Evolutionary conservation across 2,797 vertebrate species (phyloP).

Genomic region (Prionace glauca): DNA sequence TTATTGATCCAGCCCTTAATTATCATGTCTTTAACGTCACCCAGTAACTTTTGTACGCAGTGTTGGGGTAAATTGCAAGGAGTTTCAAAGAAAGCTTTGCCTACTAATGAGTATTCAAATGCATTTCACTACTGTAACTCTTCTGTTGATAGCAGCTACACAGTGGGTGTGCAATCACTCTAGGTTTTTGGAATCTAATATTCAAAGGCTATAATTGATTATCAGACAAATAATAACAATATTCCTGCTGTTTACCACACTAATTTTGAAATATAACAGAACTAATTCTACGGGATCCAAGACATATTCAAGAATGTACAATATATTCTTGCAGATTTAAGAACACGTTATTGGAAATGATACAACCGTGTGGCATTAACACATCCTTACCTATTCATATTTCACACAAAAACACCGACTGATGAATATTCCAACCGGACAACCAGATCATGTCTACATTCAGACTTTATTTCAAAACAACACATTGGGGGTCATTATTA

Average conservation of each 20-base stretch:
- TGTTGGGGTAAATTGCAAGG: slow-evolving; percentile 29
- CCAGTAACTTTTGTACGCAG: slow-evolving; percentile 35
- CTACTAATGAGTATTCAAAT: slow-evolving; percentile 37
- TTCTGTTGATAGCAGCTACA: slow-evolving; percentile 35
- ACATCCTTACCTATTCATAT: background rate
- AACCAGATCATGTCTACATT: background rate
- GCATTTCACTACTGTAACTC: slow-evolving; percentile 31
- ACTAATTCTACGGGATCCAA: slow-evolving; percentile 26
- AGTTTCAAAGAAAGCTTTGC: slow-evolving; percentile 33
- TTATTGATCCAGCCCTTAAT: slow-evolving; percentile 30
- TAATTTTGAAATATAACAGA: slow-evolving; percentile 33
- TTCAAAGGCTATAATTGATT: slow-evolving; percentile 37
- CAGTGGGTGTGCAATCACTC: slow-evolving; percentile 38
- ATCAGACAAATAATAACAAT: slow-evolving; percentile 38
- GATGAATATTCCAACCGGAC: background rate
- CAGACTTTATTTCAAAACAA: background rate
- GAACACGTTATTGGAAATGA: background rate
- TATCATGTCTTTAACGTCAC: slow-evolving; percentile 38
- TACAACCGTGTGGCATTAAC: background rate
- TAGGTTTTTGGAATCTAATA: slow-evolving; percentile 39
- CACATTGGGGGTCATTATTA: background rate
- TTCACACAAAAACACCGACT: background rate
- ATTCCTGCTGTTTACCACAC: slow-evolving; percentile 36
- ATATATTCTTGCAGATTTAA: background rate
- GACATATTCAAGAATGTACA: slow-evolving; percentile 12